phyloP scores from a whole-genome alignment of 2,797 vertebrate species.

The Neosalanx taihuensis region DNA sequence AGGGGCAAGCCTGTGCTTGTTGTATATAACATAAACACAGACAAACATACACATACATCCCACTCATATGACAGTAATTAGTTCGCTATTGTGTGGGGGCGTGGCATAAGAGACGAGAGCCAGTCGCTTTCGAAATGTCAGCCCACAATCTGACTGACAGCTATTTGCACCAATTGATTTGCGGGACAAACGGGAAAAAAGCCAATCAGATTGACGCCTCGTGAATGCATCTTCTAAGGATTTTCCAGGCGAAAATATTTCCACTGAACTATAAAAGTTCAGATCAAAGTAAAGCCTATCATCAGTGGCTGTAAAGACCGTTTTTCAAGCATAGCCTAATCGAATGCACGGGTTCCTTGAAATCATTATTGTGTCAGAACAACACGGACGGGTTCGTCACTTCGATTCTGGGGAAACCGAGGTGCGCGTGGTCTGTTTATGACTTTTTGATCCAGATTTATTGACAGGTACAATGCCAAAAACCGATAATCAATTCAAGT shows the following conservation, averaged over 20 bases:
- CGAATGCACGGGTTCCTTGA: too few relatives aligned
- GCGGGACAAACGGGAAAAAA: neutral
- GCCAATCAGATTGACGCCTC: neutral
- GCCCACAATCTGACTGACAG: neutral
- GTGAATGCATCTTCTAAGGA: too few relatives aligned
- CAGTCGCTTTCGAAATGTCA: neutral
- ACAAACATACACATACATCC: neutral
- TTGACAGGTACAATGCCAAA: too few relatives aligned
- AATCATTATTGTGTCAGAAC: too few relatives aligned
- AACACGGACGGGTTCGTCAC: too few relatives aligned
- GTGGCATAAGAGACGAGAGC: neutral
- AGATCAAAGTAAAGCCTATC: neutral
- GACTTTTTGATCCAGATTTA: too few relatives aligned
- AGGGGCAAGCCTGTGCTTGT: neutral
- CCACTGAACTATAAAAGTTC: neutral
- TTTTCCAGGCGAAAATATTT: neutral
- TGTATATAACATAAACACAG: neutral
- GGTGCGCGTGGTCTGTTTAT: too few relatives aligned
- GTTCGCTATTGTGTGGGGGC: neutral
- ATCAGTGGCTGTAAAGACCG: neutral
- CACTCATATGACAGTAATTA: conserved; percentile 9
- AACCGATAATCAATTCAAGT: too few relatives aligned
- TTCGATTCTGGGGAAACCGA: too few relatives aligned
- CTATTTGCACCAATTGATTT: conserved; percentile 3
- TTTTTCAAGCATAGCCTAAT: too few relatives aligned